phyloP scores from a whole-genome alignment of 37 sponge, comb jelly and placozoan genomes.

The Theonella swinhoei region DNA sequence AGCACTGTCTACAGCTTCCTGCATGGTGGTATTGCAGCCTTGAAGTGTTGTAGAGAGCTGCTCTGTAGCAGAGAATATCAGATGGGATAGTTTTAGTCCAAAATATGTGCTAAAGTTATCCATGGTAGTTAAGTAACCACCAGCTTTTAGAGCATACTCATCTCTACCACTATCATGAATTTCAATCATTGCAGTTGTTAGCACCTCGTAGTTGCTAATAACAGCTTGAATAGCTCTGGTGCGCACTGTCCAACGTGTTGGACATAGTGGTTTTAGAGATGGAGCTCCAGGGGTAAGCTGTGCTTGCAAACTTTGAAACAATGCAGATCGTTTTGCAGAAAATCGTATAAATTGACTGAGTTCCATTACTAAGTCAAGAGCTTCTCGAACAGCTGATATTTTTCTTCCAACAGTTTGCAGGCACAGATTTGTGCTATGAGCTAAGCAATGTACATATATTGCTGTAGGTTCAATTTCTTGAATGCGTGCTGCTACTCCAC shows the following conservation, averaged over 20 bases:
- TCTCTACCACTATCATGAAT: conserved; percentile 6
- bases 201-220: conserved; percentile 22
- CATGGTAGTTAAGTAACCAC: conserved; percentile 27
- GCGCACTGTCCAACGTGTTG: conserved; percentile 66
- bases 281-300: conserved; percentile 28
- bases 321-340: conserved; percentile 42
- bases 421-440: conserved; percentile 23
- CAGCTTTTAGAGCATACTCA: conserved; percentile 44
- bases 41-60: conserved; percentile 40
- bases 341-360: conserved; percentile 39
- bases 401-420: conserved; percentile 15
- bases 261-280: conserved; percentile 48
- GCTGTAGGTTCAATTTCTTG: conserved; percentile 36
- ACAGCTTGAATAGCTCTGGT: conserved; percentile 59
- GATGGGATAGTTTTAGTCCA: conserved; percentile 44
- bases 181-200: conserved; percentile 5
- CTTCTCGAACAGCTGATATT: conserved; percentile 26
- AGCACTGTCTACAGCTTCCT: conserved; percentile 32
- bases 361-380: conserved; percentile 42
- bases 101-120: conserved; percentile 39
- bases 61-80: conserved; percentile 50
- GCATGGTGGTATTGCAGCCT: conserved; percentile 26
- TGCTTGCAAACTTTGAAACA: conserved; percentile 31
- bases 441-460: not conserved
- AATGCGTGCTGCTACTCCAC: conserved; percentile 42